These are phyloP conservation scores for Stichodactyla helianthus DNA, from an alignment of 64 coral and sea anemone species.

Conservation along the genomic window DNA sequence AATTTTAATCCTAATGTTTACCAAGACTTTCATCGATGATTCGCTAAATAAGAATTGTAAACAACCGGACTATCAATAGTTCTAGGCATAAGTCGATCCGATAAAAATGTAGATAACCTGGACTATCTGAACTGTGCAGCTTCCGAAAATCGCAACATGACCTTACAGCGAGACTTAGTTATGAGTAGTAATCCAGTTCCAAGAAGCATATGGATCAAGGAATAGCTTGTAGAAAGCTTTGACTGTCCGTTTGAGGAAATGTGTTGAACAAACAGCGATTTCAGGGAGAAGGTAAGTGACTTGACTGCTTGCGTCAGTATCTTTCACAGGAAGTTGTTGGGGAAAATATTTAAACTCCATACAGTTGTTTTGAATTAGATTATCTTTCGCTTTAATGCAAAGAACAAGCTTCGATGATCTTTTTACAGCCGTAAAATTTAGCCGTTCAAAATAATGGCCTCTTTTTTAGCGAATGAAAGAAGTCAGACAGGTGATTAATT, in stretches of 20 bases:
- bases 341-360: background rate
- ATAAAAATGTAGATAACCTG: background rate
- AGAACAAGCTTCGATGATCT: background rate
- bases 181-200: background rate
- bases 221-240: background rate
- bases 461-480: background rate
- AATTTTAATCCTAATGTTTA: background rate
- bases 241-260: background rate
- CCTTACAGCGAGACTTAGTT: background rate
- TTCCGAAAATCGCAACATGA: background rate
- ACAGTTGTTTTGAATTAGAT: background rate
- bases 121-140: background rate
- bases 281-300: background rate
- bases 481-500: background rate
- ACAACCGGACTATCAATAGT: background rate
- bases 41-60: background rate
- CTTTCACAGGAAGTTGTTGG: background rate
- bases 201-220: background rate
- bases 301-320: background rate
- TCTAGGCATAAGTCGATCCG: background rate
- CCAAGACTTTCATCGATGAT: background rate
- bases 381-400: background rate
- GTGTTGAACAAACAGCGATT: background rate
- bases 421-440: background rate
- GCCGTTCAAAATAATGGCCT: no score